Conservation (phyloP, 30 jellyfish, hydroid and myxozoan species). For the Hydractinia symbiolongicarpus region DNA sequence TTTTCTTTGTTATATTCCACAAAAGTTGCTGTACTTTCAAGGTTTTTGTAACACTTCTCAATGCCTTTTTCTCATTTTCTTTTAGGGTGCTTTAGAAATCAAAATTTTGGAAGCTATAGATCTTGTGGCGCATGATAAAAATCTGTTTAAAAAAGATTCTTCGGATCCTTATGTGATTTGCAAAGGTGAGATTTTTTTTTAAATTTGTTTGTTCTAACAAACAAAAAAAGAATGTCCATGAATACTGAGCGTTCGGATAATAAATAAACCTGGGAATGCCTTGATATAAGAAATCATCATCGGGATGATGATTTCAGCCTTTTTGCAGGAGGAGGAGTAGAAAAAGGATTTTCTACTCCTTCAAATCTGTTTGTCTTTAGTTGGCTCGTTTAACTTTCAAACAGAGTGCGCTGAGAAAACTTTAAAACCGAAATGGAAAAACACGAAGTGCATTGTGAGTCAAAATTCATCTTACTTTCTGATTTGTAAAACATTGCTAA, state of each 20-base stretch:
- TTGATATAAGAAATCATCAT: neutral
- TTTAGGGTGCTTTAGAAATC: conserved; percentile 80
- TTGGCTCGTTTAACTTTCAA: conserved; percentile 47
- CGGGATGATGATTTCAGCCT: too few species aligned
- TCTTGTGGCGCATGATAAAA: conserved; percentile 69
- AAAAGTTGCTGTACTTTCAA: too few species aligned
- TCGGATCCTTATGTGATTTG: conserved; percentile 84
- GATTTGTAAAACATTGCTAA: too few species aligned
- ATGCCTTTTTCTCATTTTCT: neutral
- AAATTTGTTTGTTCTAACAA: neutral
- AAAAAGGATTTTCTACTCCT: too few species aligned
- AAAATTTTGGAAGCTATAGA: conserved; percentile 80
- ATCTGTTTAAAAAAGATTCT: conserved; percentile 71
- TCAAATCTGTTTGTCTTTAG: too few species aligned
- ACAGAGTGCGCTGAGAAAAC: conserved; percentile 51
- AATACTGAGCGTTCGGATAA: neutral
- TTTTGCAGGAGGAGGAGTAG: too few species aligned
- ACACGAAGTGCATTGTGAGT: conserved; percentile 62
- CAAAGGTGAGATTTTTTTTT: conserved; percentile 38
- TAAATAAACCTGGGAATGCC: neutral
- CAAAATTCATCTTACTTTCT: too few species aligned
- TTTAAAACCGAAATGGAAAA: conserved; percentile 78
- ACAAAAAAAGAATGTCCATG: too few species aligned
- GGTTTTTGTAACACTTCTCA: too few species aligned
- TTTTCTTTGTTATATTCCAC: too few species aligned